phyloP scores from a whole-genome alignment of 2,888 invertebrate species.

The Ischnura elegans region DNA sequence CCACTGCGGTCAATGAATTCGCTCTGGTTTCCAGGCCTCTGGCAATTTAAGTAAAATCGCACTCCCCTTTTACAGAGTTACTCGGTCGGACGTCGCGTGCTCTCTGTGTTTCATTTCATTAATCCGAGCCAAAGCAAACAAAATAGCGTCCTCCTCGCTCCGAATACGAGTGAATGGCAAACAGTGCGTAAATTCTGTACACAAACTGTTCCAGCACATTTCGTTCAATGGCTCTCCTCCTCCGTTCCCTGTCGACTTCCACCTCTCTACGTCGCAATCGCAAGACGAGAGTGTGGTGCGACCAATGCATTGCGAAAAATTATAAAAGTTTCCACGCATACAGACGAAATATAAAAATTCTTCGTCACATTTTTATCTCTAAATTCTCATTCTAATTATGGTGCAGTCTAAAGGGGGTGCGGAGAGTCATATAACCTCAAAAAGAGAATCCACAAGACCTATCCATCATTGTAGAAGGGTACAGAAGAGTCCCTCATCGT shows the following conservation, averaged over 20 bases:
- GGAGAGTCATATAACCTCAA: too few species aligned
- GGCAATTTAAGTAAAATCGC: neutral
- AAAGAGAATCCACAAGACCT: too few species aligned
- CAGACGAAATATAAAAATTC: neutral
- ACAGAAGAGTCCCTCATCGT: too few species aligned
- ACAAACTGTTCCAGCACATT: neutral
- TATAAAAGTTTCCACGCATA: neutral
- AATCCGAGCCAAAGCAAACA: constrained; percentile 15
- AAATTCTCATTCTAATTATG: neutral
- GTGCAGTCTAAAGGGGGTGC: neutral
- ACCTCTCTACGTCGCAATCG: neutral
- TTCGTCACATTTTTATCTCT: neutral
- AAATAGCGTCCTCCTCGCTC: constrained; percentile 9
- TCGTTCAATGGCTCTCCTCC: neutral
- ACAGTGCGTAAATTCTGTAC: constrained; percentile 22
- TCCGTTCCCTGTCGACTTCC: neutral
- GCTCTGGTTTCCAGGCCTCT: too few species aligned
- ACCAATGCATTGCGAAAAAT: neutral
- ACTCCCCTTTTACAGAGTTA: neutral
- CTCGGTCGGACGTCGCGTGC: neutral
- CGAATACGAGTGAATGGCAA: neutral
- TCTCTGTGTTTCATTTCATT: constrained; percentile 24
- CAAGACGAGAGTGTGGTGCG: too few species aligned
- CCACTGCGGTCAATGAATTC: neutral
- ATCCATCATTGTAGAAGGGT: too few species aligned